A percentile compares a stretch with the other conserved stretches of the same genome.
Evolutionary conservation across 2,888 invertebrate genomes (phyloP).

Genomic region (Cotesia congregata): DNA sequence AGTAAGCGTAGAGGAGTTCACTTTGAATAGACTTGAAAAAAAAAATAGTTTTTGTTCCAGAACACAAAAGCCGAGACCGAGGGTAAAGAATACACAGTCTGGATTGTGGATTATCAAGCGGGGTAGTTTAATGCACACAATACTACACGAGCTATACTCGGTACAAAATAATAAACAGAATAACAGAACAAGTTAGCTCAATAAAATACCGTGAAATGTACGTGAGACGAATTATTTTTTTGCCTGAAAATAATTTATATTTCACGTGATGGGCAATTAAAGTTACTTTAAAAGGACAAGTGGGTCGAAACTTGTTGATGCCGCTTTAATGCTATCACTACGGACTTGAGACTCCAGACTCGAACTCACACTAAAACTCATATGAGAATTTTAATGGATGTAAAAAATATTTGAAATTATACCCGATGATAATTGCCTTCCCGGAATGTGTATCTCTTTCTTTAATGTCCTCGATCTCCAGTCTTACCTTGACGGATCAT

Average conservation of each 20-base stretch:
- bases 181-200: slow-evolving; percentile 2
- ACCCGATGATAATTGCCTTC: slow-evolving; percentile 42
- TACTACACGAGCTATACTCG: slow-evolving; percentile 2
- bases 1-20: neutral
- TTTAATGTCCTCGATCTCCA: slow-evolving; percentile 20
- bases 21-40: neutral
- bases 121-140: slow-evolving; percentile 28
- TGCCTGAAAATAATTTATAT: neutral
- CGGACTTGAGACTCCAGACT: neutral
- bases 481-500: neutral
- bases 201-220: slow-evolving; percentile 26
- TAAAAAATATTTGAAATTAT: slow-evolving; percentile 1
- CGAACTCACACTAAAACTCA: neutral
- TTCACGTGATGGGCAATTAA: slow-evolving; percentile 26
- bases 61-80: slow-evolving; percentile 7
- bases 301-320: slow-evolving; percentile 7
- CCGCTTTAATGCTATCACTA: slow-evolving; percentile 1
- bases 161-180: slow-evolving; percentile 26
- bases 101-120: neutral
- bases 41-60: slow-evolving; percentile 2
- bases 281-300: slow-evolving; percentile 29
- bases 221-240: neutral
- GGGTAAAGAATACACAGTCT: too few relatives aligned
- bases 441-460: slow-evolving; percentile 35
- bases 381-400: slow-evolving; percentile 10